Percentiles rank a stretch among this genome's conserved stretches.
These are phyloP conservation scores for Caenorhabditis angaria DNA, from an alignment of 2,888 invertebrate genomes.

Conservation along the genomic window DNA sequence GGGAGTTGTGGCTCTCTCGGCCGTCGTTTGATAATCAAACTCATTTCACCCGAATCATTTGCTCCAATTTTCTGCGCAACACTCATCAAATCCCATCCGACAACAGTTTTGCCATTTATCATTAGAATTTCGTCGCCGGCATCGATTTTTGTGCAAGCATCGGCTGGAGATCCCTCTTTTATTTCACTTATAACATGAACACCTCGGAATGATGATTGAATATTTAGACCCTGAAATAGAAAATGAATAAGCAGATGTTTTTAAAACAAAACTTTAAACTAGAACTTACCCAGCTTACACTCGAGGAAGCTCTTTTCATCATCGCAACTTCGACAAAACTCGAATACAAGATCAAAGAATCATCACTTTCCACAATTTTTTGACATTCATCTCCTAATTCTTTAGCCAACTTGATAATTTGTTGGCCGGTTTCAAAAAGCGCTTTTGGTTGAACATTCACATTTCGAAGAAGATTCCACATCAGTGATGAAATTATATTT, in stretches of 20 bases:
- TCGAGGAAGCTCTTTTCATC: slow-evolving; percentile 75
- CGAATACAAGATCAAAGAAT: slow-evolving; percentile 90
- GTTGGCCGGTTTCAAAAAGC: slow-evolving; percentile 41
- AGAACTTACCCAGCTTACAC: slow-evolving; percentile 52
- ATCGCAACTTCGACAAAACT: slow-evolving; percentile 88
- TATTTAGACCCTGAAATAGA: slow-evolving; percentile 81
- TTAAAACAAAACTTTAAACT: neutral
- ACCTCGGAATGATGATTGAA: slow-evolving; percentile 84
- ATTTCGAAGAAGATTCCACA: slow-evolving; percentile 49
- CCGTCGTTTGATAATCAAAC: slow-evolving; percentile 82
- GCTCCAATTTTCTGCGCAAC: slow-evolving; percentile 54
- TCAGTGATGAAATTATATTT: slow-evolving; percentile 70
- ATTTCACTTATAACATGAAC: slow-evolving; percentile 85
- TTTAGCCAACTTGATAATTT: slow-evolving; percentile 76
- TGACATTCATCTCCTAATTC: slow-evolving; percentile 84
- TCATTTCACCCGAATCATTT: slow-evolving; percentile 76
- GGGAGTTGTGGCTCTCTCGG: slow-evolving; percentile 47
- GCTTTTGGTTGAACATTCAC: slow-evolving; percentile 48
- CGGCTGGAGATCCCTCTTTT: slow-evolving; percentile 88
- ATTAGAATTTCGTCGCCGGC: slow-evolving; percentile 95
- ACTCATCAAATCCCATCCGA: slow-evolving; percentile 59
- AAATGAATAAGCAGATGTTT: neutral
- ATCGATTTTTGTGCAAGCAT: slow-evolving; percentile 89
- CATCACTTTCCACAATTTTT: slow-evolving; percentile 83
- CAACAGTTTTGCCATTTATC: slow-evolving; percentile 78